A percentile compares a stretch with the other conserved stretches of the same genome.
These are phyloP conservation scores for Tenrec ecaudatus DNA, from an alignment of 2,113 vertebrate species.

Conservation along the genomic window DNA sequence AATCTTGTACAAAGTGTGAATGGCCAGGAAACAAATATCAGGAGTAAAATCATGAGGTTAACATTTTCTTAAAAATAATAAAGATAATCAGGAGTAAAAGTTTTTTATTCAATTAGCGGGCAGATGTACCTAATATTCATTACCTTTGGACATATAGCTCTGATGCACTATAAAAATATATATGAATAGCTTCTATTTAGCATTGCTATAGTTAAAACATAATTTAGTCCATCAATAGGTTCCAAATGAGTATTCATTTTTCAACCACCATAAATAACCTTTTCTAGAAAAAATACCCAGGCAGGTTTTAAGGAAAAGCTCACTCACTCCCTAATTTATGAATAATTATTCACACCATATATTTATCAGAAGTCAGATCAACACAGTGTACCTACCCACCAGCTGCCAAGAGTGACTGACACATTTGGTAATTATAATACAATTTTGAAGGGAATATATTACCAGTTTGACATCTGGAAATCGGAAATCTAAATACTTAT, in stretches of 20 bases:
- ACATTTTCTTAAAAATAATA: slow-evolving; percentile 21
- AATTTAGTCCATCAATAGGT: not conserved
- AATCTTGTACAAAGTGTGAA: slow-evolving; percentile 34
- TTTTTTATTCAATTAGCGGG: slow-evolving; percentile 10
- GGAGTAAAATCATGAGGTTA: slow-evolving; percentile 3
- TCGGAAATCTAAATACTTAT: slow-evolving; percentile 74
- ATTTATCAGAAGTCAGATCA: slow-evolving; percentile 70
- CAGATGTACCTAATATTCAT: not conserved
- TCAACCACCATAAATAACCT: not conserved
- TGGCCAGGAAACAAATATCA: not conserved
- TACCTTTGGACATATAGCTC: not conserved
- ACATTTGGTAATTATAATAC: slow-evolving; percentile 80
- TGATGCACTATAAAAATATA: not conserved
- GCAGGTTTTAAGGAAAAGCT: slow-evolving; percentile 38
- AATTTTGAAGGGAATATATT: slow-evolving; percentile 74
- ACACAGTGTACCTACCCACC: slow-evolving; percentile 54
- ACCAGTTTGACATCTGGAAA: slow-evolving; percentile 83
- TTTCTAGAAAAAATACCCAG: slow-evolving; percentile 28
- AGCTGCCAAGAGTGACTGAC: slow-evolving; percentile 76
- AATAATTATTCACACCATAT: slow-evolving; percentile 63
- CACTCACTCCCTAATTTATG: not conserved
- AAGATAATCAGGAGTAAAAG: not conserved
- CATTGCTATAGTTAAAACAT: not conserved
- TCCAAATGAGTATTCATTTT: not conserved
- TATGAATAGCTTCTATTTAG: not conserved